Evolutionary conservation across 2,888 invertebrate genomes (phyloP).

Genomic region (Chymomyza amoena): DNA sequence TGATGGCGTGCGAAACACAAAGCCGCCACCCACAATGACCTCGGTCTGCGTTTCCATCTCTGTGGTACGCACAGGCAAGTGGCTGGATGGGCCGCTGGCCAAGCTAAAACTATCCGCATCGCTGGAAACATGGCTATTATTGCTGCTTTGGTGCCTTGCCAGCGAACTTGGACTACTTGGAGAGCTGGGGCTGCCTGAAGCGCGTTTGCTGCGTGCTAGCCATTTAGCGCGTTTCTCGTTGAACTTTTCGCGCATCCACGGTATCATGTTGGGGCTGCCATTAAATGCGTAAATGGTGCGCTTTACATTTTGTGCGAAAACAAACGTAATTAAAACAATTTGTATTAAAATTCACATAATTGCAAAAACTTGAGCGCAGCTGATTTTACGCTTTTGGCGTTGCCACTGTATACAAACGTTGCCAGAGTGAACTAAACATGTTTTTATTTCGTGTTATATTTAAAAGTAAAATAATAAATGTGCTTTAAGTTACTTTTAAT

Average conservation of each 20-base stretch:
- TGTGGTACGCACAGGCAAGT: conserved; percentile 51
- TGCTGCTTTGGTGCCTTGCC: neutral
- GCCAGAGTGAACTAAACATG: no score
- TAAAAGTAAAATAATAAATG: no score
- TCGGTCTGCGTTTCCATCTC: conserved; percentile 64
- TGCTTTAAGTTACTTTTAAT: no score
- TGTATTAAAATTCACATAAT: conserved; percentile 37
- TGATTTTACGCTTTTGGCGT: conserved; percentile 27
- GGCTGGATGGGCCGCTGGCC: conserved; percentile 34
- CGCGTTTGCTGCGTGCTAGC: conserved; percentile 74
- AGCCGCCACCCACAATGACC: conserved; percentile 37
- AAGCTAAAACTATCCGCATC: conserved; percentile 48
- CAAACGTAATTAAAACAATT: neutral
- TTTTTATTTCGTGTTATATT: no score
- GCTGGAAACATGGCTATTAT: conserved; percentile 17
- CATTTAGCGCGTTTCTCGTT: conserved; percentile 78
- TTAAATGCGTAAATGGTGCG: conserved; percentile 20
- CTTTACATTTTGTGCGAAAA: neutral
- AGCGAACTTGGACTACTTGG: neutral
- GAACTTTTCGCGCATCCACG: conserved; percentile 79
- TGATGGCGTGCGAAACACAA: conserved; percentile 59
- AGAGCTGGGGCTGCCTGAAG: conserved; percentile 11
- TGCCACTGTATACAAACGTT: conserved; percentile 26
- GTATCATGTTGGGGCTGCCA: conserved; percentile 72
- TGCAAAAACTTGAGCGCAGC: conserved; percentile 36